These are phyloP conservation scores for Leptinotarsa rubiginosa DNA, from an alignment of 2,888 invertebrate species.

Conservation along the genomic window DNA sequence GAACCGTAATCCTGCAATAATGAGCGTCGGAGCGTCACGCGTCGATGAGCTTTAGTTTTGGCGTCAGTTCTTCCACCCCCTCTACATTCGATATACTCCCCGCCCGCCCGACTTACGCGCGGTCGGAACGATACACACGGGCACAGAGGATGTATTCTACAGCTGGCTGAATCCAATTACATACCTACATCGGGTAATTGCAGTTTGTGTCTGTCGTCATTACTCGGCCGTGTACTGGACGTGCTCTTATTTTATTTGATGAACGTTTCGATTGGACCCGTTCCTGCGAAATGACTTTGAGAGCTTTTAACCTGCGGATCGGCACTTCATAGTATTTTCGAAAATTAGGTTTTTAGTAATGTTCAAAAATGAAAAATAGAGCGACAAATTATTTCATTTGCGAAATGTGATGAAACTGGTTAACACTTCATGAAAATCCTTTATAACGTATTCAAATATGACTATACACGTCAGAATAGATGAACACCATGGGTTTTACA, in stretches of 20 bases:
- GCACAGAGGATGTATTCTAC: constrained; percentile 38
- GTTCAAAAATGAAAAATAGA: background rate
- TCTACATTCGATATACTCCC: constrained; percentile 1
- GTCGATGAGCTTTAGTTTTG: constrained; percentile 55
- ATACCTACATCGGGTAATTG: constrained; percentile 48
- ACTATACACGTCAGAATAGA: no score
- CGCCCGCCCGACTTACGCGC: constrained; percentile 28
- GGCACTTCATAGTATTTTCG: background rate
- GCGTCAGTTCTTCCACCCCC: constrained; percentile 38
- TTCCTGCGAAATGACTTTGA: constrained; percentile 6
- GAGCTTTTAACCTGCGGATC: background rate
- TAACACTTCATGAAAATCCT: no score
- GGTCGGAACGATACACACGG: constrained; percentile 14
- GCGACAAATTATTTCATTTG: background rate
- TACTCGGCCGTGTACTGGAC: constrained; percentile 40
- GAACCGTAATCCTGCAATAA: constrained; percentile 65
- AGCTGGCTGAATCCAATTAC: constrained; percentile 50
- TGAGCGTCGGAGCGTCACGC: constrained; percentile 57
- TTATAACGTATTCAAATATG: no score
- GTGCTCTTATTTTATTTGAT: constrained; percentile 13
- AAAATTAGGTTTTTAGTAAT: background rate
- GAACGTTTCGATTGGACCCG: constrained; percentile 13
- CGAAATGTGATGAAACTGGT: no score
- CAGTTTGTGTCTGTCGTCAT: constrained; percentile 45
- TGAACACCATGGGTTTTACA: no score